phyloP scores from a whole-genome alignment of 2,113 vertebrate genomes.

The Typhlomys cinereus region DNA sequence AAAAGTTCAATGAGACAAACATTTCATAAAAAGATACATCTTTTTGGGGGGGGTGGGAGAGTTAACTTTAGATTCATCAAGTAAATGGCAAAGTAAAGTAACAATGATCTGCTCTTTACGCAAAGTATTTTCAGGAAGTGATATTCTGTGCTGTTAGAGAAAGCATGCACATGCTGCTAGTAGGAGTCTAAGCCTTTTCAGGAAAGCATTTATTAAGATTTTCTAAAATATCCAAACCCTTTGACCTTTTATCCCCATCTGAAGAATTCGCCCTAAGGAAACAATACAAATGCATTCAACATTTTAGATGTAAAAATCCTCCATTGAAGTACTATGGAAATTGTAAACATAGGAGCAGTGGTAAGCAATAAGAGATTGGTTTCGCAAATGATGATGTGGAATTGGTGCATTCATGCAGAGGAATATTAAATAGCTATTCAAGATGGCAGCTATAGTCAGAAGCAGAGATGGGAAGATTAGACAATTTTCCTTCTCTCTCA shows the following conservation, averaged over 20 bases:
- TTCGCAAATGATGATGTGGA: background rate
- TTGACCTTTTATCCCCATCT: background rate
- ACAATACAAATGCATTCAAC: background rate
- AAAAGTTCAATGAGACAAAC: background rate
- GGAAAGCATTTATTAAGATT: conserved; percentile 14
- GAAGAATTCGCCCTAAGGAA: conserved; percentile 27
- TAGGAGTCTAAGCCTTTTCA: background rate
- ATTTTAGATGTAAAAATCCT: background rate
- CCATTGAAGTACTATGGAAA: background rate
- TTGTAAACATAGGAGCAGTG: background rate
- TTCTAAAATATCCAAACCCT: background rate
- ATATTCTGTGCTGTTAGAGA: conserved; percentile 17
- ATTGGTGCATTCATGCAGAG: background rate
- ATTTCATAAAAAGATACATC: background rate
- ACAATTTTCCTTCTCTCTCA: background rate
- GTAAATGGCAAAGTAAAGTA: conserved; percentile 7
- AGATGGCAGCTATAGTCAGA: background rate
- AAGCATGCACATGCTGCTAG: background rate
- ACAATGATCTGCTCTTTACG: background rate
- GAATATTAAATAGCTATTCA: background rate
- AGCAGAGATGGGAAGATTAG: background rate
- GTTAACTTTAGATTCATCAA: background rate
- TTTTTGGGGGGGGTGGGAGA: background rate
- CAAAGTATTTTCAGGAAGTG: background rate
- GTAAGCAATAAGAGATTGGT: background rate